Base-by-base conservation (phyloP, 2,888 invertebrate genomes). In the Desoria tigrina region DNA sequence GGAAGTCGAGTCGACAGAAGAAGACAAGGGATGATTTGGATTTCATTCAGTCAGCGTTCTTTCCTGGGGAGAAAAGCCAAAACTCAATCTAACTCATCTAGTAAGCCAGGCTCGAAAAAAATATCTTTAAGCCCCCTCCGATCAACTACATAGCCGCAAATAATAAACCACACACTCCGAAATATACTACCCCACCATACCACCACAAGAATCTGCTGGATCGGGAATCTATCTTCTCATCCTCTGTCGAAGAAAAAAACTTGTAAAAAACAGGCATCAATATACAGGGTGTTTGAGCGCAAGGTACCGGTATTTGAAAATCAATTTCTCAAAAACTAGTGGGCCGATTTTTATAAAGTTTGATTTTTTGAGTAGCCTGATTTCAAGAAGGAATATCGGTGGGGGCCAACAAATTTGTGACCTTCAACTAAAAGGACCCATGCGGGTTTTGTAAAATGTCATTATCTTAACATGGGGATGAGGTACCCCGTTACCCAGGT, bases 41-140 rank as follows among this genome's bases (percentile, higher is more conserved):
- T 64, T 68, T 63, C 61, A 69, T 65, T 69, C 69, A 64, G 69
- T 69, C 69, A 65, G 65, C 69, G 65, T 65, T 63, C 65, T 64
- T 68, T 51, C 51, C 51, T 51, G 51, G 32, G 28, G 28, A 32
- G 37, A 54, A 54, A 54, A 54, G 54, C 54, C 54, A 54, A 54
- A 54, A 54, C 54, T 54, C 54, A 54, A 54, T 54, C 54, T 54
- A 32, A 32, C 54, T 54, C 54, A 54, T 54, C 54, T 54, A 18
- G 32, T 54, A 32, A 32, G 54, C 24, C 32, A 32, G 26, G 28
- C 32, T n/a, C n/a, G 32, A 54, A 45, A 54, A 54, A n/a, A n/a
- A n/a, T n/a, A 54, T 54, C 54, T 32, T 27, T 54, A 54, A 54
- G 54, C 54, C 54, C 26, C 37, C 51, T 51, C 26, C 51, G 26